Evolutionary conservation across 2,797 vertebrate genomes (phyloP).

Genomic region (Loriculus beryllinus): DNA sequence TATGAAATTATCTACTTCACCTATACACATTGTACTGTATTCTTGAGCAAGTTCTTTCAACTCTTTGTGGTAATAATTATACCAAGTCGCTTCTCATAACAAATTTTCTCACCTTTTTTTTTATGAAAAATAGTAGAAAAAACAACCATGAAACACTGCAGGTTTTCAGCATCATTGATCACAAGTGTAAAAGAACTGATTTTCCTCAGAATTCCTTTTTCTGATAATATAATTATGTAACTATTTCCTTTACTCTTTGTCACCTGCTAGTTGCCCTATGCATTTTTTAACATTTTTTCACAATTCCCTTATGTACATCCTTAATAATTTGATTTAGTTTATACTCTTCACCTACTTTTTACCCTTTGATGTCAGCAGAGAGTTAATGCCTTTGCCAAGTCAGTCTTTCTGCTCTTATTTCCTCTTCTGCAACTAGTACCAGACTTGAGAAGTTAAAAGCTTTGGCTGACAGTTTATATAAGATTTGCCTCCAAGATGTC

Average conservation of each 20-base stretch:
- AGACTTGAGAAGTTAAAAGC: not conserved
- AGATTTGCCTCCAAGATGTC: not conserved
- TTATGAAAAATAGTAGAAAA: not conserved
- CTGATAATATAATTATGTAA: not conserved
- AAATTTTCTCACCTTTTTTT: not conserved
- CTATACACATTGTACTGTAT: rapidly evolving
- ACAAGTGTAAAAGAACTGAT: not conserved
- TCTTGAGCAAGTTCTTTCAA: not conserved
- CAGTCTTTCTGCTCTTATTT: not conserved
- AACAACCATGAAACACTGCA: not conserved
- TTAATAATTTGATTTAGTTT: not conserved
- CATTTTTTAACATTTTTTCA: not conserved
- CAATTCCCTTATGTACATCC: not conserved
- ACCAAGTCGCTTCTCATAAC: not conserved
- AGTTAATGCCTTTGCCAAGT: not conserved
- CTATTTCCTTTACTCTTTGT: not conserved
- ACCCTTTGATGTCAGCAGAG: not conserved
- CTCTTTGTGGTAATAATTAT: not conserved
- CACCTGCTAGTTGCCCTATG: not conserved
- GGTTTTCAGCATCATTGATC: not conserved
- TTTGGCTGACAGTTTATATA: not conserved
- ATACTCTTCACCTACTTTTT: not conserved
- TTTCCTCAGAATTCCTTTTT: not conserved
- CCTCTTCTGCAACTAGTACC: not conserved
- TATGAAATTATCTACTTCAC: not conserved